A percentile compares a stretch with the other conserved stretches of the same genome.
These are phyloP conservation scores for Pterocles gutturalis DNA, from an alignment of 2,113 vertebrate species.

Conservation along the genomic window DNA sequence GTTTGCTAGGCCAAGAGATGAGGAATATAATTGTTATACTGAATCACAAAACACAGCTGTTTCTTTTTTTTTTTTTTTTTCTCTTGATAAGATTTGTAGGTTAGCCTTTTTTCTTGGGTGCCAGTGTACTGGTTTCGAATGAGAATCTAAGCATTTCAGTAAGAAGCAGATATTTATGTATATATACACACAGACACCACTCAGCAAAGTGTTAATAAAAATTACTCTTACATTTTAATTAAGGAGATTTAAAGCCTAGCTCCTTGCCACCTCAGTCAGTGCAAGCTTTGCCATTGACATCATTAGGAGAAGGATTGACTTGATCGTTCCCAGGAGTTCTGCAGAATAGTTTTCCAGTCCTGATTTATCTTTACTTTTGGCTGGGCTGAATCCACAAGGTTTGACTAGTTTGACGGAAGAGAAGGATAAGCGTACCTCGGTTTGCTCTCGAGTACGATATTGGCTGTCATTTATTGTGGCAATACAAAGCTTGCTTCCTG, in stretches of 20 bases:
- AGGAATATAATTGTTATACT: background rate
- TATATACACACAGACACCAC: background rate
- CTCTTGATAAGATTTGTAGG: background rate
- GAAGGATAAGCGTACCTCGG: background rate
- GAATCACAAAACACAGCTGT: background rate
- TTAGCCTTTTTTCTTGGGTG: background rate
- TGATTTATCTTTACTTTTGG: background rate
- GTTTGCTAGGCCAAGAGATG: background rate
- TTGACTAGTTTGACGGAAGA: background rate
- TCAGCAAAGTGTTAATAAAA: conserved; percentile 30
- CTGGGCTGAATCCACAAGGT: background rate
- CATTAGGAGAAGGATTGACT: conserved; percentile 38
- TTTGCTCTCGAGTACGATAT: background rate
- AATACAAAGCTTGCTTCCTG: background rate
- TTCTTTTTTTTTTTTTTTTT: background rate
- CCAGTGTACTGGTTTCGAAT: background rate
- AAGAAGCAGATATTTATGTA: background rate
- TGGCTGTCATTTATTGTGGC: background rate
- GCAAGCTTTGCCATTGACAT: conserved; percentile 29
- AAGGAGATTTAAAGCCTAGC: conserved; percentile 58
- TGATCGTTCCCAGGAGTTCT: background rate
- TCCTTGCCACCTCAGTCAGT: conserved; percentile 28
- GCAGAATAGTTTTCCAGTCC: background rate
- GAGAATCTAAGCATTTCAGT: background rate
- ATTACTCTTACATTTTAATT: conserved; percentile 43